Base-by-base conservation (phyloP, 2,797 vertebrate species). In the Pipistrellus kuhlii region DNA sequence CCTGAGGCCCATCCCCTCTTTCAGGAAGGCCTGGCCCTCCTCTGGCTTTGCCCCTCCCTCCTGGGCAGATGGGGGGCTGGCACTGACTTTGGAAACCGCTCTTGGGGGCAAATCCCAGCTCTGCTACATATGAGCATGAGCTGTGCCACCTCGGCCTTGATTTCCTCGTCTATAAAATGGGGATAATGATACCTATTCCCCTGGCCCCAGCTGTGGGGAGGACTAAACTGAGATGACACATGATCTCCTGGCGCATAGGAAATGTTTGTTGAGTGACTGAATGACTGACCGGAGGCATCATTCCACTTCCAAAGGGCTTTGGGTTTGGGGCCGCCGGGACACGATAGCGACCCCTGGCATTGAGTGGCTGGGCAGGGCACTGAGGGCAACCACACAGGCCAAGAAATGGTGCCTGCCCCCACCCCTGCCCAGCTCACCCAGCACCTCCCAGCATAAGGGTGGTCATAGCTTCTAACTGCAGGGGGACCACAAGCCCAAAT, bases 401-500 rank as follows among this genome's bases (percentile, higher is more conserved):
- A 55, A 66, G n/a, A 81, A 81, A 57, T 6, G 35, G 35, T 25
- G 1, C 12, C 80, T 53, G 30, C 51, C 25, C 9, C 53, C n/a
- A 2, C 2, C 20, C 17, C 11, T 15, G n/a, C 23, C 57, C 27
- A n/a, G 18, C 57, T 59, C 46, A 8, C 25, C 72, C 13, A 44
- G 51, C 41, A 46, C 4, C 12, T 44, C 53, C 59, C 1, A 8
- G 21, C 68, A n/a, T 59, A 69, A 69, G 20, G 53, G 5, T 6
- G 8, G 62, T 20, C 13, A 41, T 6, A 62, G 48, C 12, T 53
- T 1, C 69, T 23, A 32, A 55, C 27, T 41, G 55, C n/a, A 59
- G 75, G 89, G 92, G 93, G 94, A 94, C 85, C 93, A 93, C 96
- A 97, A 97, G 95, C 97, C 95, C 97, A 97, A 84, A 97, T 97